phyloP scores from a whole-genome alignment of 2,797 vertebrate genomes.

The Scyliorhinus canicula region DNA sequence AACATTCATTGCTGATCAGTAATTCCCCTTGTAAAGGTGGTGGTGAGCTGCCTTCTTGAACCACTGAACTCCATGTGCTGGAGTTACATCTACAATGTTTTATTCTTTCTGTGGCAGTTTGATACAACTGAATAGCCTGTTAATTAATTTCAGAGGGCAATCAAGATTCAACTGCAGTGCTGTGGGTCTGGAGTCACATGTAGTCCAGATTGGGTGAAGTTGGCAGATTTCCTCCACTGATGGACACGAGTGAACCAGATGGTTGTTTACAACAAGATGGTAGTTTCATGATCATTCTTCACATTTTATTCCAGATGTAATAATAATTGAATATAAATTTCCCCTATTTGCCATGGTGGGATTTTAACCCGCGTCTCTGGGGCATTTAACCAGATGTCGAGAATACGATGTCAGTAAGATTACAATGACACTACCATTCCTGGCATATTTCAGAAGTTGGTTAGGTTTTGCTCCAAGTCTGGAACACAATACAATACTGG shows the following conservation, averaged over 20 bases:
- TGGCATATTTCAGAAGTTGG: not conserved
- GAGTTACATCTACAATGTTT: not conserved
- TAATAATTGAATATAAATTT: not conserved
- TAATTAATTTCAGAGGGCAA: not conserved
- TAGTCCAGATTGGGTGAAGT: not conserved
- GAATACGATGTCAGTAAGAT: not conserved
- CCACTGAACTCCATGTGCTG: not conserved
- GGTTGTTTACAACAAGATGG: not conserved
- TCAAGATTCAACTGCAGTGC: not conserved
- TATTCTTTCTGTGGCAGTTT: not conserved
- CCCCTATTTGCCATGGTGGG: not conserved
- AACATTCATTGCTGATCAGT: not conserved
- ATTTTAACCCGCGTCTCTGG: not conserved
- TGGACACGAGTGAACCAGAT: not conserved
- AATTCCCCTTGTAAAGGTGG: not conserved
- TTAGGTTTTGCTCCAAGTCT: not conserved
- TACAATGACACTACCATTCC: not conserved
- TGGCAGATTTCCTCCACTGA: not conserved
- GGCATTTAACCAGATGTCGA: not conserved
- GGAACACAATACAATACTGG: not conserved
- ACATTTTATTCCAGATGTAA: not conserved
- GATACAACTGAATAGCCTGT: too few relatives aligned
- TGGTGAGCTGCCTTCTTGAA: not conserved
- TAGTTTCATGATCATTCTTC: not conserved
- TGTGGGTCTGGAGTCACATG: not conserved